Base-by-base conservation (phyloP, 2,113 vertebrate species). In the Anhinga rufa region DNA sequence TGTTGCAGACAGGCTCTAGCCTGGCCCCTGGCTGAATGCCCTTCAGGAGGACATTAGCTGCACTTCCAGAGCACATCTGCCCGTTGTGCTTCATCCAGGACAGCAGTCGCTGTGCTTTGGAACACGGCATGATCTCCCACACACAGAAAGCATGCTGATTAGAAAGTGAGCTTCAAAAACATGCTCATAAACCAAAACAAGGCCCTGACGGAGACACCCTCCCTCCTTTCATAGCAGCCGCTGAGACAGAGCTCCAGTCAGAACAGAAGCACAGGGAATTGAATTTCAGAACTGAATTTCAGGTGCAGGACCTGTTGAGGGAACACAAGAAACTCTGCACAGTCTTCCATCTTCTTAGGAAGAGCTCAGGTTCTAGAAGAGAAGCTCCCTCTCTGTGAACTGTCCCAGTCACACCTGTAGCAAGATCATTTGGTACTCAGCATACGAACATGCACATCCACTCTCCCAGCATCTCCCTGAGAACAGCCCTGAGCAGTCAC, bases 31-130 rank as follows among this genome's bases (percentile, higher is more conserved):
- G 19, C 34, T 77, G 68, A 82, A 42, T 14, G 65, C 7, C 31
- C n/a, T 72, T 81, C 40, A 61, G 62, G 32, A 80, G 57, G 18
- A 31, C 34, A 12, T 61, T 9, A 78, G 36, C 78, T 58, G 65
- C 4, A 1, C 68, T 76, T 48, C 17, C 29, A n/a, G 81, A 16
- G 75, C 0, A 0, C 42, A 42, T 44, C 42, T 55, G 48, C 46
- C 65, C 10, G 31, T 17, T 32, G 40, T 40, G 81, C 49, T 46
- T 32, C 68, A 31, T 3, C 21, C 69, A 49, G 74, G 51, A 86
- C 74, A 62, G 64, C 77, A 64, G 32, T 19, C 11, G 2, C 62
- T 2, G 1, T 1, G 0, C 18, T 79, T 13, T 13, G 26, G 74
- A 65, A 19, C 65, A 7, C 36, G 9, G 60, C 2, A 0, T 20